These are phyloP conservation scores for Mus pahari DNA, from an alignment of 2,113 vertebrate species.

Conservation along the genomic window DNA sequence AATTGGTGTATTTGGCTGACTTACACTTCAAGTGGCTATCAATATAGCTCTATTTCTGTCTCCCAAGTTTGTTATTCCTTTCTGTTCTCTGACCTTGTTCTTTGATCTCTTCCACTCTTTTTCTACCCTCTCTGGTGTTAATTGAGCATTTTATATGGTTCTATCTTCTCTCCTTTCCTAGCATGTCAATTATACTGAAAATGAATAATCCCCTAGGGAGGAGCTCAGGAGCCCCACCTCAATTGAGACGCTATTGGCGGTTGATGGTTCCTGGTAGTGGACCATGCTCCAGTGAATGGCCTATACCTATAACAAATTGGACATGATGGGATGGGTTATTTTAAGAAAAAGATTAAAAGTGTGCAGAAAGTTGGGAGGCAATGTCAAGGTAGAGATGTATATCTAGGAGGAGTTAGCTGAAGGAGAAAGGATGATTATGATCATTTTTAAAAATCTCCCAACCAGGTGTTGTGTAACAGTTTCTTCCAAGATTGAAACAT, in stretches of 20 bases:
- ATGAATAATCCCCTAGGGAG: not conserved
- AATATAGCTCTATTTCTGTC: conserved; percentile 19
- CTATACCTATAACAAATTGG: not conserved
- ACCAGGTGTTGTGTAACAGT: not conserved
- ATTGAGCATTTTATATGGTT: conserved; percentile 27
- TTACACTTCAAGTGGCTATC: not conserved
- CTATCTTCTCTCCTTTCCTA: conserved; percentile 23
- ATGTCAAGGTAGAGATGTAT: not conserved
- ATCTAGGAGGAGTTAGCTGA: not conserved
- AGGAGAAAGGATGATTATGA: not conserved
- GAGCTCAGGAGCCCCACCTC: not conserved
- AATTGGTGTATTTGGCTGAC: conserved; percentile 7
- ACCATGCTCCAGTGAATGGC: not conserved
- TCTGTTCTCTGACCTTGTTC: not conserved
- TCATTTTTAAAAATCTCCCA: not conserved
- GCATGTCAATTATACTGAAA: conserved; percentile 7
- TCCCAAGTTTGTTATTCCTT: conserved; percentile 31
- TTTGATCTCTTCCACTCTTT: not conserved
- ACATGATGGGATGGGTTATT: not conserved
- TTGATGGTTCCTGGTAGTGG: not conserved
- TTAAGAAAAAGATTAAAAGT: not conserved
- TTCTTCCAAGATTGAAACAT: not conserved
- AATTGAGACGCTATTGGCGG: not conserved
- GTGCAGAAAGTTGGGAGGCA: not conserved
- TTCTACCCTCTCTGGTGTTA: conserved; percentile 1